Base-by-base conservation (phyloP, 2,888 invertebrate species). In the Sycophila texana region DNA sequence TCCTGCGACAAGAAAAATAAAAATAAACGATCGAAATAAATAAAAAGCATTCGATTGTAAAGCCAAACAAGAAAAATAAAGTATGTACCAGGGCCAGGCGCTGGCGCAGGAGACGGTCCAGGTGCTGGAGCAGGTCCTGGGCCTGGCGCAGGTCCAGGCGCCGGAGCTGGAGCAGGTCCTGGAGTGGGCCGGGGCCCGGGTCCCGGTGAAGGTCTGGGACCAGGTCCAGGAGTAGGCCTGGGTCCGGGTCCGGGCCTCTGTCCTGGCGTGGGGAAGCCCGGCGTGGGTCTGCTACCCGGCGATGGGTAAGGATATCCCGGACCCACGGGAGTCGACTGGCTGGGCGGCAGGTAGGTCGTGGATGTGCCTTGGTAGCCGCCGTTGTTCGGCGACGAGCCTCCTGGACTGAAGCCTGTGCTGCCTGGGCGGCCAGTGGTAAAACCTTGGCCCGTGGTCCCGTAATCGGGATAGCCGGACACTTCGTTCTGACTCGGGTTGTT, bases 211-310 rank as follows among this genome's bases (percentile, higher is more conserved):
- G 82, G 71, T 39, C 53, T 68, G 16, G 71, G 68, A 12, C 47
- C 71, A 2, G 81, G 67, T 12, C 75, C 72, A 22, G 81, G 76
- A 75, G 80, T 20, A 80, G 82, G 79, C 58, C 79, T 82, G 30
- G 79, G 74, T 53, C 68, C 80, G 3, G 85, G 82, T 72, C 70
- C 30, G 0, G 81, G 71, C 22, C 71, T 67, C 10, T 39, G 7
- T 18, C 74, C 74, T 77, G 92, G 91, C 88, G 92, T 83, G 0
- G 85, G 85, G 26, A 84, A 84, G 1, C 79, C 72, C 0, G 86
- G 84, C 14, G 83, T 81, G 0, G 87, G 86, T 55, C 82, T 74
- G 30, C 26, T 78, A 0, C 82, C 84, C 3, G 83, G 68, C 0
- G 82, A 81, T 0, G 84, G 83, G 65, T 84, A 84, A 0, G 82